Percentiles rank a stretch among this genome's conserved stretches.
Evolutionary conservation across 2,797 vertebrate genomes (phyloP).

Genomic region (Sebastes aleutianus): DNA sequence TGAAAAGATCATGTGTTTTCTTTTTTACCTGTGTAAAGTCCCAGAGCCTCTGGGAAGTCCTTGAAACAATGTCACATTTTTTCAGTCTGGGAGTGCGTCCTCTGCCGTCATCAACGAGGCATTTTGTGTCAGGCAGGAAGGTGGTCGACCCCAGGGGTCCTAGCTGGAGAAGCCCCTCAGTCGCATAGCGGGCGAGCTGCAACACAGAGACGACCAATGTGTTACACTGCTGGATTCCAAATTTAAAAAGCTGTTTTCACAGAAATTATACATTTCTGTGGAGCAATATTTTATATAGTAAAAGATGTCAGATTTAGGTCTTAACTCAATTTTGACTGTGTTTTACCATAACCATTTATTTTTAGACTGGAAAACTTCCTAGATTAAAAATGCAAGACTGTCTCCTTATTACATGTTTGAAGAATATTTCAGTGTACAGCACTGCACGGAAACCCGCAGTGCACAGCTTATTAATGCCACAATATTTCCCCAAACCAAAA

Average conservation of each 20-base stretch:
- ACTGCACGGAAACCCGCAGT: neutral
- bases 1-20: neutral
- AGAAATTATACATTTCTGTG: neutral
- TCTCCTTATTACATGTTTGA: neutral
- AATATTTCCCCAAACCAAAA: conserved; percentile 45
- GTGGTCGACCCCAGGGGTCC: conserved; percentile 95
- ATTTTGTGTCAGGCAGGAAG: conserved; percentile 97
- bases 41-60: conserved; percentile 92
- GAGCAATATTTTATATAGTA: neutral
- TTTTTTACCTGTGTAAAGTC: conserved; percentile 93
- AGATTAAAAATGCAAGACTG: neutral
- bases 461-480: conserved; percentile 27
- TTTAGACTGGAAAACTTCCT: neutral
- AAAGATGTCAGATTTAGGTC: neutral
- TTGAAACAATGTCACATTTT: conserved; percentile 89
- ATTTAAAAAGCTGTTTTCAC: neutral
- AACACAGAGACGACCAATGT: conserved; percentile 34
- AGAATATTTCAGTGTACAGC: neutral
- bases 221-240: neutral
- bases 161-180: conserved; percentile 92
- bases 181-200: conserved; percentile 95
- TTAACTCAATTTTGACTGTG: neutral
- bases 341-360: neutral
- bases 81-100: conserved; percentile 88
- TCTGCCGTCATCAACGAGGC: conserved; percentile 92